Evolutionary conservation across 1,140 invertebrate genomes (phyloP), one percentile per base, ranked within the genome.

Genomic region (Acromyrmex echinatior): DNA sequence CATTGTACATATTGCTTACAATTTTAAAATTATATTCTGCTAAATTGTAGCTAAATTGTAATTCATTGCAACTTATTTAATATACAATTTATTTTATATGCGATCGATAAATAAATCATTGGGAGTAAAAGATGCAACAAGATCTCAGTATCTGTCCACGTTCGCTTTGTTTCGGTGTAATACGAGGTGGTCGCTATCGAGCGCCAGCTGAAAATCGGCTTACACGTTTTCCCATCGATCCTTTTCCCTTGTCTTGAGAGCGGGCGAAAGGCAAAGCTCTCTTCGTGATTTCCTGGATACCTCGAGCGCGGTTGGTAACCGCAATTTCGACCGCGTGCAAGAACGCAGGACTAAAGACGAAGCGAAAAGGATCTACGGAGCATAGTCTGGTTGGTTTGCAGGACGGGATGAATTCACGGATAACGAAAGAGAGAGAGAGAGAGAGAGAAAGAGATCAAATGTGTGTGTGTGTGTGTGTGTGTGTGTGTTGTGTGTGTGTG

Each of bases 281-380:
- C 56, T 70, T 45, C 77, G 56, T 89, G 88, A 89, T 90, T 90
- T 78, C 63, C 84, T 73, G 84, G 88, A 90, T 89, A 77, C 87
- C 70, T 58, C 12, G 76, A 86, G 87, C 82, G 87, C 77, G 88
- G 84, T 74, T 87, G 21, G 84, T 62, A 87, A 89, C 88, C 88
- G 88, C 88, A 89, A 85, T 71, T 66, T 88, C 51, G 84, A 90
- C 88, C 87, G 53, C 88, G 77, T 79, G 88, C 63, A 89, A 90
- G 88, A 88, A 84, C 71, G 70, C 16, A 81, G 88, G 81, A 89
- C 88, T 85, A 51, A 73, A 39, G 88, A 88, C 88, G 88, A 71
- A 18, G 63, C 58, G 71, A 56, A 90, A 82, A 86, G 87, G 88
- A 90, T 82, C 63, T 65, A 82, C 56, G 71, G 51, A 78, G 82